Conservation (phyloP, 1,140 invertebrate genomes). For the Papilio helenus region DNA sequence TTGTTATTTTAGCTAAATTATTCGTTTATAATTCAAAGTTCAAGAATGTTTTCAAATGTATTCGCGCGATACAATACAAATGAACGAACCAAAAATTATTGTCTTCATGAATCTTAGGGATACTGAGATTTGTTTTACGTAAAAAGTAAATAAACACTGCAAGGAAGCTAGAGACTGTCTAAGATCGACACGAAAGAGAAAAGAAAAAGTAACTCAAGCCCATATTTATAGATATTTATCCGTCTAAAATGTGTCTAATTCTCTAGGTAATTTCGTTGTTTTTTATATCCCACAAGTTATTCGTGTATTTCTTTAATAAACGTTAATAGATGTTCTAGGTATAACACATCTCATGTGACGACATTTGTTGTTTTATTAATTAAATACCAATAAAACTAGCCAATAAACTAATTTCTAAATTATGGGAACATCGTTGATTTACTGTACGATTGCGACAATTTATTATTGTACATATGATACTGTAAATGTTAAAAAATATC, state of each 20-base stretch:
- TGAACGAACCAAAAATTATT: too few species aligned
- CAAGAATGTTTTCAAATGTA: neutral
- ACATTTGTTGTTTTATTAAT: neutral
- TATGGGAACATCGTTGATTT: neutral
- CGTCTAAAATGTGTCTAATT: neutral
- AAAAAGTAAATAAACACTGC: too few species aligned
- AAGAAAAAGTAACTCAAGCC: neutral
- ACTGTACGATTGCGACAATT: neutral
- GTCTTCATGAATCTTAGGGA: too few species aligned
- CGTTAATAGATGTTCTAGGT: neutral
- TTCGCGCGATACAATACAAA: neutral
- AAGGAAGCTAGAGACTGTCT: too few species aligned
- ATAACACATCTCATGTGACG: neutral
- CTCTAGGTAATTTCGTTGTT: neutral
- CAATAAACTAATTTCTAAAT: neutral
- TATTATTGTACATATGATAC: neutral
- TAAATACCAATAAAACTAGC: neutral
- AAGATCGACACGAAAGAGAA: too few species aligned
- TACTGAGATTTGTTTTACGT: too few species aligned
- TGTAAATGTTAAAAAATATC: neutral
- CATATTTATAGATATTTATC: neutral
- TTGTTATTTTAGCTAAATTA: neutral
- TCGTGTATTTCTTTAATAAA: neutral
- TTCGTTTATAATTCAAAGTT: neutral
- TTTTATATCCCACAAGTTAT: neutral